Evolutionary conservation across 2,113 vertebrate species (phyloP).

Genomic region (Lipophrys pholis): DNA sequence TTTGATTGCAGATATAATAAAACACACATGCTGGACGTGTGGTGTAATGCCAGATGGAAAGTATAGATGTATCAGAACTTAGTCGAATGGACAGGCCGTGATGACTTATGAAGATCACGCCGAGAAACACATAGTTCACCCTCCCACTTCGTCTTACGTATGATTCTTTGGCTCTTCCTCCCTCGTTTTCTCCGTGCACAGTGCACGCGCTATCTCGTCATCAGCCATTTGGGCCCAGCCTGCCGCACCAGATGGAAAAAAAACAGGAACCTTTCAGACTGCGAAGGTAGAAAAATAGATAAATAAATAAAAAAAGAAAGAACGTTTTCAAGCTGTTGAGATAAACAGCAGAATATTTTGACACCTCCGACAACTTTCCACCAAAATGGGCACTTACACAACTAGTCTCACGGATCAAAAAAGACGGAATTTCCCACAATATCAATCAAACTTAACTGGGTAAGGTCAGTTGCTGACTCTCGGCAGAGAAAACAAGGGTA

Average conservation of each 20-base stretch:
- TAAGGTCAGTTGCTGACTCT: slow-evolving; percentile 12
- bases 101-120: slow-evolving; percentile 30
- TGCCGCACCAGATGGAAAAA: slow-evolving; percentile 76
- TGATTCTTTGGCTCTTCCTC: slow-evolving; percentile 33
- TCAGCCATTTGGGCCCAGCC: slow-evolving; percentile 58
- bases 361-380: slow-evolving; percentile 30
- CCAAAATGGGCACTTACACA: slow-evolving; percentile 30
- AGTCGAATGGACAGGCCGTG: slow-evolving; percentile 25
- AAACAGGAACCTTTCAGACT: slow-evolving; percentile 51
- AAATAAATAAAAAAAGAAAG: slow-evolving; percentile 5
- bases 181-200: slow-evolving; percentile 4
- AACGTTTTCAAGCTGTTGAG: slow-evolving; percentile 50
- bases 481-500: not conserved
- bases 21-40: slow-evolving; percentile 33
- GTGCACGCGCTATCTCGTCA: slow-evolving; percentile 36
- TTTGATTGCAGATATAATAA: slow-evolving; percentile 49
- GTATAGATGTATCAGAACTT: slow-evolving; percentile 16
- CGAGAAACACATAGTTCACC: slow-evolving; percentile 28
- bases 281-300: not conserved
- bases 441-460: slow-evolving; percentile 1
- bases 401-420: slow-evolving; percentile 17
- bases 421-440: slow-evolving; percentile 13
- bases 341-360: slow-evolving; percentile 46
- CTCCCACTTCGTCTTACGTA: slow-evolving; percentile 37
- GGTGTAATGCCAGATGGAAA: not conserved